Evolutionary conservation across 2,797 vertebrate genomes (phyloP), one percentile per base, ranked within the genome.

Genomic region (Cyprinella venusta): DNA sequence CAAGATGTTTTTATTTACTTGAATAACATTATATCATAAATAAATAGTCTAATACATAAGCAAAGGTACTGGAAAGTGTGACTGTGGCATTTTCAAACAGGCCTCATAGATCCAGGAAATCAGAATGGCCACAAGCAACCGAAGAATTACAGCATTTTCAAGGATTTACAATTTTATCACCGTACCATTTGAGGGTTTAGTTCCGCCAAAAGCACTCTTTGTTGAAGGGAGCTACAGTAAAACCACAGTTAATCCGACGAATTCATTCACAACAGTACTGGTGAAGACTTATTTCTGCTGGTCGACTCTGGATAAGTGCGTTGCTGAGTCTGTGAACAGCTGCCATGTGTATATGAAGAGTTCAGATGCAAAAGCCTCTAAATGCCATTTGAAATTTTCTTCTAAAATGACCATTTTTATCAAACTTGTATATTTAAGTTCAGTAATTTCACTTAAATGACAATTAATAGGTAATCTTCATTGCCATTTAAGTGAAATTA

Each of bases 201-300:
- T 69, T 79, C 33, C 19, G 16, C 9, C 21, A 3, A 21, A 8
- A 7, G 4, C 40, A 21, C 21, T 56, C 48, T 69, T 79, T 48
- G n/a, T 64, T 77, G 40, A 61, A 64, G 56, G 13, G 36, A 76
- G 21, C 30, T 67, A 52, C 42, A 79, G 78, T 59, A 42, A 59
- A 59, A 40, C 4, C 5, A 19, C 36, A 19, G 6, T 69, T 59
- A 80, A 59, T 80, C 48, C 50, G 30, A 2, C 0, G 0, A 42
- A 65, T 54, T 69, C 40, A 9, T 42, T 12, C n/a, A 68, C 48
- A 56, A 21, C 36, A 21, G 65, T 69, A 56, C 65, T 70, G 78
- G 64, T 38, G 13, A 79, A 50, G 18, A 38, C 33, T 79, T 50
- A 50, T 67, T 61, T 76, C 36, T 42, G 74, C 33, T 40, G 36